Evolutionary conservation across 1,140 invertebrate genomes (phyloP).

Genomic region (Macrostomum lignano): DNA sequence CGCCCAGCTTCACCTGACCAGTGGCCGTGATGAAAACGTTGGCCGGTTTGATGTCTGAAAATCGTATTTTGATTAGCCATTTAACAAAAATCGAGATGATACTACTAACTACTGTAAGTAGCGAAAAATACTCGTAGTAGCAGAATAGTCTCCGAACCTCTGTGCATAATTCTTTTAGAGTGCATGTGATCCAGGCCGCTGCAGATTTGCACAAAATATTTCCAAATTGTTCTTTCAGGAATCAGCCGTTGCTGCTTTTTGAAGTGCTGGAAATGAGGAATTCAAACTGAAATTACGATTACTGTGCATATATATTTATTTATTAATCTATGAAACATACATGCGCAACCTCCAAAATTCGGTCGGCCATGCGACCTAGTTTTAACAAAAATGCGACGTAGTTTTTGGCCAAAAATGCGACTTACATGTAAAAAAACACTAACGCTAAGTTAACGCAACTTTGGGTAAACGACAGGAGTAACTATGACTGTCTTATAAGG

Average conservation of each 20-base stretch:
- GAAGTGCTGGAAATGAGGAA: slow-evolving; percentile 31
- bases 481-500: not conserved
- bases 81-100: no score
- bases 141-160: slow-evolving; percentile 28
- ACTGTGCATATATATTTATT: not conserved
- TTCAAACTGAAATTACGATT: not conserved
- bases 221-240: slow-evolving; percentile 46
- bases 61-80: no score
- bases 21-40: slow-evolving; percentile 46
- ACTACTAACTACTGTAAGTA: no score
- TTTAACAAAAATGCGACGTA: not conserved
- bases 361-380: no score
- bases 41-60: slow-evolving; percentile 45
- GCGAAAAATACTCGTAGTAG: not conserved
- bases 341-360: not conserved
- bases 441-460: no score
- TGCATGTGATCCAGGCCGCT: slow-evolving; percentile 37
- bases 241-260: slow-evolving; percentile 35
- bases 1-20: slow-evolving; percentile 46
- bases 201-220: slow-evolving; percentile 46
- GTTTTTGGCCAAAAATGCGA: not conserved
- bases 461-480: not conserved
- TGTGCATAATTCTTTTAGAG: slow-evolving; percentile 38
- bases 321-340: no score
- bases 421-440: no score